Conservation (phyloP, 2,888 invertebrate genomes). For the Tenthredo notha region DNA sequence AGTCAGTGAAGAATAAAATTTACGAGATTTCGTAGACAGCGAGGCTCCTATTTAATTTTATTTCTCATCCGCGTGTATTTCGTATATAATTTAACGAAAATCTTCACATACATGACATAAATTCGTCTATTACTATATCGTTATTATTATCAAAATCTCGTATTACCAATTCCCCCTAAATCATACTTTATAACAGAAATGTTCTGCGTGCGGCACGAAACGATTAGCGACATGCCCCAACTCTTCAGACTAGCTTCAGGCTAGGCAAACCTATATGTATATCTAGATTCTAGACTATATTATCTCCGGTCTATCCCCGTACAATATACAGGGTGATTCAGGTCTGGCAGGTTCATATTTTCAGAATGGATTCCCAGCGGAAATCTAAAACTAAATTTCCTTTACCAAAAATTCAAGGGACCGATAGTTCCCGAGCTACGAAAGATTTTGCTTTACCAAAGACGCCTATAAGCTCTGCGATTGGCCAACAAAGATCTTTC, state of each 20-base stretch:
- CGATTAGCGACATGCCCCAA: slow-evolving; percentile 22
- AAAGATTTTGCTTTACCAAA: too few species aligned
- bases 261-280: background rate
- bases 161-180: background rate
- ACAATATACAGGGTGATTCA: background rate
- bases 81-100: background rate
- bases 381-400: too few species aligned
- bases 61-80: background rate
- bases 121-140: background rate
- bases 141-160: background rate
- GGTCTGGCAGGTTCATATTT: too few species aligned
- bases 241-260: background rate
- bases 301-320: background rate
- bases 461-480: background rate
- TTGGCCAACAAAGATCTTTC: background rate
- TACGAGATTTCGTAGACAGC: background rate
- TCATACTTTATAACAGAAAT: background rate
- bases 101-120: background rate
- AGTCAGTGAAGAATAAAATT: background rate
- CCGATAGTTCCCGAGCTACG: too few species aligned
- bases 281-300: background rate
- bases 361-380: too few species aligned
- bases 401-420: too few species aligned
- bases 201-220: slow-evolving; percentile 42
- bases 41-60: background rate